Evolutionary conservation across 2,888 invertebrate genomes (phyloP).

Genomic region (Xestia xanthographa): DNA sequence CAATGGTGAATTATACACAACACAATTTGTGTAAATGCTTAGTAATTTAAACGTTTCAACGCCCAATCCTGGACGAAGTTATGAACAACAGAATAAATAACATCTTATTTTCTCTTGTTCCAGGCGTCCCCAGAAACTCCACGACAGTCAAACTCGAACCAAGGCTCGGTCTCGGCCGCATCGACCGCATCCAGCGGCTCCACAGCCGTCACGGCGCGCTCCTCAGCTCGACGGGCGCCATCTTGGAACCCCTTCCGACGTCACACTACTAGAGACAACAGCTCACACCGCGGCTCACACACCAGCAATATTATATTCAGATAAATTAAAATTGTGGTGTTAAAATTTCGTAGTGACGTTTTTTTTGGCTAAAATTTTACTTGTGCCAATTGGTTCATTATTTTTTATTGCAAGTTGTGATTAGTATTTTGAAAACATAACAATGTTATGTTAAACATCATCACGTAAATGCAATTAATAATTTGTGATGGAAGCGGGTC

Average conservation of each 20-base stretch:
- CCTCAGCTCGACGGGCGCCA: constrained; percentile 87
- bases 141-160: constrained; percentile 82
- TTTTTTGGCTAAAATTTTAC: background rate
- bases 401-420: background rate
- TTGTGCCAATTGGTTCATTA: constrained; percentile 20
- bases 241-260: constrained; percentile 94
- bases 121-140: constrained; percentile 79
- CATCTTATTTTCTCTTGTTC: background rate
- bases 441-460: constrained; percentile 6
- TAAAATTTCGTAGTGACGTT: background rate
- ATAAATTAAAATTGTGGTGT: constrained; percentile 72
- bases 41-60: background rate
- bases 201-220: constrained; percentile 80
- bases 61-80: background rate
- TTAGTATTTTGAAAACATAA: constrained; percentile 7
- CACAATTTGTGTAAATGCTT: no score
- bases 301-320: constrained; percentile 91
- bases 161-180: constrained; percentile 88
- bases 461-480: background rate
- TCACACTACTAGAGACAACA: constrained; percentile 89
- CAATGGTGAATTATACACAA: no score
- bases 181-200: constrained; percentile 86
- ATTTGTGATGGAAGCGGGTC: background rate
- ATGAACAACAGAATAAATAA: background rate
- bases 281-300: constrained; percentile 85